Evolutionary conservation across 2,113 vertebrate genomes (phyloP).

Genomic region (Passer montanus): DNA sequence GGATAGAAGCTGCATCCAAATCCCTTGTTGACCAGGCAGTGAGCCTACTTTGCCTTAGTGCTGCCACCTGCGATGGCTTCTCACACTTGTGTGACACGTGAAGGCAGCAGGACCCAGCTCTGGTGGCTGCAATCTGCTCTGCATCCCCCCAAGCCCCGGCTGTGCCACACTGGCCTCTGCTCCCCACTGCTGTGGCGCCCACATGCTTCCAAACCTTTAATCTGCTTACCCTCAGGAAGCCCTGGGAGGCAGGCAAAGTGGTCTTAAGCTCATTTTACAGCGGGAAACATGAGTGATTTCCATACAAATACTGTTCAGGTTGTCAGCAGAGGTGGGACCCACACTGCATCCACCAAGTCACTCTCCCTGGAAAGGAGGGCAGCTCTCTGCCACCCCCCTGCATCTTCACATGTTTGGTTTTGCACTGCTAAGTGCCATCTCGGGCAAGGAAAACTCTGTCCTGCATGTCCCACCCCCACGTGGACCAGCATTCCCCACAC

Average conservation of each 20-base stretch:
- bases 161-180: fast-evolving
- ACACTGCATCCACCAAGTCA: not conserved
- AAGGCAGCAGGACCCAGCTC: not conserved
- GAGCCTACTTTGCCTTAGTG: not conserved
- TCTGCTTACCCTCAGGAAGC: conserved; percentile 43
- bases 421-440: not conserved
- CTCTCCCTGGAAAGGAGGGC: not conserved
- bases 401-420: not conserved
- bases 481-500: not conserved
- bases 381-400: not conserved
- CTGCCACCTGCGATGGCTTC: not conserved
- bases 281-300: not conserved
- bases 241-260: conserved; percentile 10
- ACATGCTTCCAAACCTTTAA: not conserved
- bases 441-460: not conserved
- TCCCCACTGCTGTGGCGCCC: not conserved
- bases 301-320: not conserved
- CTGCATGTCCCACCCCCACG: fast-evolving
- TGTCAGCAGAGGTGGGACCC: not conserved
- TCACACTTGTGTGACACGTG: fast-evolving
- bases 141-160: fast-evolving
- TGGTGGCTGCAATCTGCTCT: fast-evolving
- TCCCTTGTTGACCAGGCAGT: not conserved
- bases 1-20: not conserved
- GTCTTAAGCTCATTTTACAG: conserved; percentile 53